phyloP scores from a whole-genome alignment of 2,113 vertebrate species.

The Lycaon pictus region DNA sequence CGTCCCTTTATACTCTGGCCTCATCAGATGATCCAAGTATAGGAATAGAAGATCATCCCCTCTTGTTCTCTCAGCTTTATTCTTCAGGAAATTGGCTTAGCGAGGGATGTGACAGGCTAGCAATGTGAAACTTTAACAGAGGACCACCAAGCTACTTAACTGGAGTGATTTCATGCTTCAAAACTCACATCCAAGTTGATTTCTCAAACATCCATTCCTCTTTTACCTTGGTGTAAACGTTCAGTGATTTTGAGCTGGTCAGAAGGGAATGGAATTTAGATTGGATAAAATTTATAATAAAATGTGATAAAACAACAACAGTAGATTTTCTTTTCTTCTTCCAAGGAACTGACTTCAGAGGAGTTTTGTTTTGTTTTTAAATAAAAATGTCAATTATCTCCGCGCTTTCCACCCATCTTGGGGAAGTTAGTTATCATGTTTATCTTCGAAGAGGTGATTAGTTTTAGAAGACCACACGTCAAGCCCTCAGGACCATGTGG shows the following conservation, averaged over 20 bases:
- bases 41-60: neutral
- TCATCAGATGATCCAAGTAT: neutral
- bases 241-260: neutral
- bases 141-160: neutral
- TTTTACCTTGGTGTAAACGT: conserved; percentile 5
- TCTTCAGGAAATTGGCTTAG: conserved; percentile 22
- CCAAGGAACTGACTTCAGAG: neutral
- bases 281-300: neutral
- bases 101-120: neutral
- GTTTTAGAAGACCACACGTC: conserved; percentile 76
- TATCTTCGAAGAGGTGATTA: conserved; percentile 77
- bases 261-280: neutral
- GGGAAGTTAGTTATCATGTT: conserved; percentile 66
- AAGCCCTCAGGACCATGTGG: neutral
- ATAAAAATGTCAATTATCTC: neutral
- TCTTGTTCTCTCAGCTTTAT: neutral
- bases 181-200: conserved; percentile 9
- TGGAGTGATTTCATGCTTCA: conserved; percentile 56
- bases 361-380: neutral
- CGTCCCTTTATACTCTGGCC: neutral
- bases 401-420: neutral
- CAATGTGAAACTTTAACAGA: neutral
- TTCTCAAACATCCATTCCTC: conserved; percentile 48
- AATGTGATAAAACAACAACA: neutral
- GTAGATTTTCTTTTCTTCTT: neutral